A percentile compares a stretch with the other conserved stretches of the same genome.
Conservation (phyloP, 92 coral and sea anemone genomes). For the Zoanthus sociatus region DNA sequence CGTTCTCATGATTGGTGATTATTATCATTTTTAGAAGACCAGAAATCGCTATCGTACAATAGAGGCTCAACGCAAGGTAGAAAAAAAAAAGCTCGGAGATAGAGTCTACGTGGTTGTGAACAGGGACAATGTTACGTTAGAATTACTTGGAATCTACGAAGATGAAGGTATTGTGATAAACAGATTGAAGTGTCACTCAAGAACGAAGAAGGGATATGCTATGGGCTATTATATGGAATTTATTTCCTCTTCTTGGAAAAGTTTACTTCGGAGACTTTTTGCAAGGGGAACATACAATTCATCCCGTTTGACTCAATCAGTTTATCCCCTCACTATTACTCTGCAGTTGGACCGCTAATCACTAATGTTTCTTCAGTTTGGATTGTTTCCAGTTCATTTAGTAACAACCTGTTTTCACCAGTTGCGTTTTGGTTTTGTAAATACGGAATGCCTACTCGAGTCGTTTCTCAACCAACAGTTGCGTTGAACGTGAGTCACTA, state of each 20-base stretch:
- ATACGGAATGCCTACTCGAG: no score
- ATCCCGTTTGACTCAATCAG: not conserved
- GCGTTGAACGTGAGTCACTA: no score
- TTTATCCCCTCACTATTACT: not conserved
- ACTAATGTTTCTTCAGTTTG: constrained; percentile 45
- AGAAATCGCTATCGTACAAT: not conserved
- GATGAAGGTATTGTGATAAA: not conserved
- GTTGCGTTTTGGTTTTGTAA: constrained; percentile 34
- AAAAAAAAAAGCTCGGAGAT: not conserved
- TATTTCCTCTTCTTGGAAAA: not conserved
- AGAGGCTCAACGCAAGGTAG: not conserved
- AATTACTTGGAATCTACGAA: not conserved
- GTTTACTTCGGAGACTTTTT: not conserved
- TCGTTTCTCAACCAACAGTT: no score
- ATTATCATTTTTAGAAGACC: no score
- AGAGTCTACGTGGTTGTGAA: not conserved
- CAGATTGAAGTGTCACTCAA: not conserved
- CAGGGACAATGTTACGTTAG: not conserved
- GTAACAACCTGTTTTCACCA: constrained; percentile 55
- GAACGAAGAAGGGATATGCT: not conserved
- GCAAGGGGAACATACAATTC: constrained; percentile 10
- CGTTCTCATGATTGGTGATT: no score
- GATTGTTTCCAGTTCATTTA: constrained; percentile 58
- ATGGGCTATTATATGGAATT: not conserved
- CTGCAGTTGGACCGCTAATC: not conserved